Evolutionary conservation across 1,140 invertebrate genomes (phyloP), one percentile per base, ranked within the genome.

Genomic region (Drosophila asahinai): DNA sequence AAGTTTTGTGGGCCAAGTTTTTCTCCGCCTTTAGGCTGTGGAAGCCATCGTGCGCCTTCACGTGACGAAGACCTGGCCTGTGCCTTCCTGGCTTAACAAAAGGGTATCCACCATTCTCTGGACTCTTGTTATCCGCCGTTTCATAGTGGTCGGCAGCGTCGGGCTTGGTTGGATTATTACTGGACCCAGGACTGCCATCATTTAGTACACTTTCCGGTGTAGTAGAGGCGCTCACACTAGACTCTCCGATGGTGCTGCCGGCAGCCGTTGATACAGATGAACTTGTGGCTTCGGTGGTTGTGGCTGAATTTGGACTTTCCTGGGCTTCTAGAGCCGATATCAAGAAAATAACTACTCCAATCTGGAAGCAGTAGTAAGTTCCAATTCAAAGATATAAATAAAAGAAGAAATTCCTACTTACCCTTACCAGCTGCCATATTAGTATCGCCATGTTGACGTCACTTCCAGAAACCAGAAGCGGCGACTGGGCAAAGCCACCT

Each of bases 41-140:
- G 22, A 83, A 87, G 11, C 84, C 84, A 65, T 87, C 84, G 52
- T 87, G 84, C 0, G 81, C 84, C 14, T 8, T 59, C 0, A 81
- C 63, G 12, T 89, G 84, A 0, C 51, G 58, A 3, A 12, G 2
- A 0, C 71, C 55, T 1, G 25, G 12, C 9, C 17, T 36, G 33
- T 55, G 40, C 1, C n/a, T 25, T 2, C 48, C 40, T 15, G 79
- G 83, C 12, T 19, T 61, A 0, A 17, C 52, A 48, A 48, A 70
- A 3, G 67, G 45, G 40, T 72, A 38, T 7, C 83, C 77, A 0
- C 30, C 83, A 42, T 81, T 81, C 15, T 40, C 42, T 1, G 1
- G 27, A 2, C 1, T 6, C 8, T 14, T 11, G 14, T n/a, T 33
- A 3, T 11, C 3, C 1, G 7, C 12, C 7, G 30, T 22, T 55